Base-by-base conservation (phyloP, 2,797 vertebrate species). In the Dipus sagitta region DNA sequence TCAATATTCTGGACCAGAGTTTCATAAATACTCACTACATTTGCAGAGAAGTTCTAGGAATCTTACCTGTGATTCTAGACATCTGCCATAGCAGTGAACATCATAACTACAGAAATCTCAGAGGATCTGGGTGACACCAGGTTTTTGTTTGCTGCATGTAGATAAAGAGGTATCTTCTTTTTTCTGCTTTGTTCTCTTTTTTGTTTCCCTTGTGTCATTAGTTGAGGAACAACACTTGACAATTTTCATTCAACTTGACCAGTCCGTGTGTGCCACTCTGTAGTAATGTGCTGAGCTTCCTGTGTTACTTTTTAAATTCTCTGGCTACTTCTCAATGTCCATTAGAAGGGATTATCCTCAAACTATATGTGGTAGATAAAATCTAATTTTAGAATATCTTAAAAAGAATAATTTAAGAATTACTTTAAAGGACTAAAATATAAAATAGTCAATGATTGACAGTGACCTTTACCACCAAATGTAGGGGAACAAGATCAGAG, bases 251-350 rank as follows among this genome's bases (percentile, higher is more conserved):
- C 54, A 80, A 32, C 88, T 58, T 79, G 26, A 65, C 84, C 87
- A 87, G 18, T 79, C 13, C 42, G 15, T 47, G 4, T 32, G 14
- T n/a, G 47, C 26, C 80, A 80, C 92, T 87, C 92, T 76, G 15
- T 90, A 70, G 71, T 21, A 83, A 84, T 54, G 9, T 88, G 42
- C 42, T 38, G 12, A 80, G 9, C 15, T 52, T 1, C 8, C 28
- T 64, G n/a, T 74, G 77, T 71, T n/a, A 47, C 15, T 32, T 34
- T 30, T 86, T 78, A 75, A 90, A 79, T 92, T 87, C 12, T 79
- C 38, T 90, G 9, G 26, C n/a, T 70, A 67, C 78, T 87, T 67
- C 13, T 58, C 47, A 47, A 30, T 77, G 34, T 18, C 24, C 42
- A 34, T 77, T 15, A 15, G 79, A 14, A 62, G 60, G 5, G 30